phyloP scores from a whole-genome alignment of 2,888 invertebrate species.

The Drosophila nigricruria region DNA sequence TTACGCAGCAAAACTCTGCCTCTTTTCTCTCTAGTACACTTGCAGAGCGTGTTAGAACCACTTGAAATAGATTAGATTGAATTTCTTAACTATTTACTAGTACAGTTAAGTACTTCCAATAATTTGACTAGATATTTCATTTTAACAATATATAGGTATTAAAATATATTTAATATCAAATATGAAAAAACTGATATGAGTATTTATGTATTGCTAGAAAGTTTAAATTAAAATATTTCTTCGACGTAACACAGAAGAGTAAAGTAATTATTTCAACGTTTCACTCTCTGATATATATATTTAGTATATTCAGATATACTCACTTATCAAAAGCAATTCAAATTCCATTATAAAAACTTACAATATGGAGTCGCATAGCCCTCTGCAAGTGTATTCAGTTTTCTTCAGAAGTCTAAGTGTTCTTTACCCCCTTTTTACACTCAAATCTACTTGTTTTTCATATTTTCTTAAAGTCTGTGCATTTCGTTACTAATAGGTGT shows the following conservation, averaged over 20 bases:
- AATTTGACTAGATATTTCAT: too few relatives aligned
- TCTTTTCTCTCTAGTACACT: conserved; percentile 23
- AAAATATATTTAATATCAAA: too few relatives aligned
- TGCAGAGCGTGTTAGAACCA: conserved; percentile 9
- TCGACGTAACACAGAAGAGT: too few relatives aligned
- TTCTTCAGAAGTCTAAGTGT: conserved; percentile 7
- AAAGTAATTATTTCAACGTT: too few relatives aligned
- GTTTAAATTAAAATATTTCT: too few relatives aligned
- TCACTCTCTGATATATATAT: too few relatives aligned
- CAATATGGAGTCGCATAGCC: neutral
- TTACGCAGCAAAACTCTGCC: conserved; percentile 7
- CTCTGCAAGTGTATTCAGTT: conserved; percentile 33
- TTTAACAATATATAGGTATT: too few relatives aligned
- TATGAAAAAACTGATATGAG: too few relatives aligned
- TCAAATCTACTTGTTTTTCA: conserved; percentile 17
- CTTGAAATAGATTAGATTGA: neutral
- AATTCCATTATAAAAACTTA: neutral
- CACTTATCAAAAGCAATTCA: neutral
- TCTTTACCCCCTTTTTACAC: conserved; percentile 8
- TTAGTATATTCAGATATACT: neutral
- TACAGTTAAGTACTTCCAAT: too few relatives aligned
- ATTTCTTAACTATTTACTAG: neutral
- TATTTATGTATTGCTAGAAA: too few relatives aligned
- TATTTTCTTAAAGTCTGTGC: conserved; percentile 24
- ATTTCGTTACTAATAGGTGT: conserved; percentile 42